Evolutionary conservation across 2,113 vertebrate species (phyloP), one percentile per base, ranked within the genome.

Genomic region (Galemys pyrenaicus): DNA sequence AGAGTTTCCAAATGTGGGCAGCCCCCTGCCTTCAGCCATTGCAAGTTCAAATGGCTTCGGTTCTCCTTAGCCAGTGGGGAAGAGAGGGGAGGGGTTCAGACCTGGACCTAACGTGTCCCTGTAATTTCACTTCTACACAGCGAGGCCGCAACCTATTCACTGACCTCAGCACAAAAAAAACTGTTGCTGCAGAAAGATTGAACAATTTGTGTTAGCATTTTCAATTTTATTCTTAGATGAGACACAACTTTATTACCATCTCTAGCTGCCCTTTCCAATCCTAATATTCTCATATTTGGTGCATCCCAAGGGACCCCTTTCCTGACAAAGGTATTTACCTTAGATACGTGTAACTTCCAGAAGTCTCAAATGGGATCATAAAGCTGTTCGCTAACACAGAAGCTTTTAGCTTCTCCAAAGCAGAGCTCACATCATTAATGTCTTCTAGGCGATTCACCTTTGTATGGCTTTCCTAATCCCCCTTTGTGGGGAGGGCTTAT

Each of bases 301-400:
- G 64, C n/a, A 64, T 91, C 86, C 78, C 94, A 82, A 70, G 91
- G 91, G 96, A 68, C 39, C n/a, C 41, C 58, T 97, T 83, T 86
- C 94, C 86, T 94, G 68, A 97, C 73, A 92, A 89, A 97, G 94
- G 95, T 88, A 94, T 92, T 96, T 96, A 95, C 95, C 91, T 95
- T 95, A 68, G 74, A 95, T 86, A 85, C 44, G 77, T 95, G 41
- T 95, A 92, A 92, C 85, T 95, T 95, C 81, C 89, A 78, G 78
- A 73, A 92, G 92, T 91, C 85, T 92, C 88, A 91, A 95, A 92
- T 85, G 81, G 9, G 37, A 75, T 86, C 88, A 78, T 74, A 85
- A 92, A 93, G 73, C 96, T 88, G 74, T 94, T 95, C 78, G 81
- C 56, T 60, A 85, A 68, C 60, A 28, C 1, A 0, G 73, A 20